phyloP scores from a whole-genome alignment of 2,888 invertebrate species.

The Dryomyza anilis region DNA sequence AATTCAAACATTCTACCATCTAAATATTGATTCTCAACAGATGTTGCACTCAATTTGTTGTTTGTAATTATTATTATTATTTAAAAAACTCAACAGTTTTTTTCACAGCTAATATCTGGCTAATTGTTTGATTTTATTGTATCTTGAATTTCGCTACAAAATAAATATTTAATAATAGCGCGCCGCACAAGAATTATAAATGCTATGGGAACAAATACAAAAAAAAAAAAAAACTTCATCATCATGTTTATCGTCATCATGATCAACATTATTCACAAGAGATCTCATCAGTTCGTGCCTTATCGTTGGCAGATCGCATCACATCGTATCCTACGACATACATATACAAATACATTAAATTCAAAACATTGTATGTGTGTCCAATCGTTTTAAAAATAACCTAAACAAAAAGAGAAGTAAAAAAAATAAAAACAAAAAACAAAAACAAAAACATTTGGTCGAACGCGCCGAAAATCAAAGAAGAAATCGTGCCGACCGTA shows the following conservation, averaged over 20 bases:
- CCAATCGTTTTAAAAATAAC: background rate
- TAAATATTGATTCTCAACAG: conserved; percentile 16
- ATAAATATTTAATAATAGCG: background rate
- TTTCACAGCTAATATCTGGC: conserved; percentile 1
- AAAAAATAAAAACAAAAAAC: background rate
- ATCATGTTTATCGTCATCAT: too few species aligned
- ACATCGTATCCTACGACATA: conserved; percentile 7
- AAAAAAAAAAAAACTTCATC: too few species aligned
- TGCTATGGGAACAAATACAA: too few species aligned
- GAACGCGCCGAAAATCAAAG: background rate
- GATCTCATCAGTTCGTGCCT: conserved; percentile 10
- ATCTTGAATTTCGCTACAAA: background rate
- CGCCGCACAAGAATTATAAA: too few species aligned
- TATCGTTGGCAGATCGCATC: background rate
- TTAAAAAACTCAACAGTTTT: too few species aligned
- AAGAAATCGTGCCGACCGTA: conserved; percentile 11
- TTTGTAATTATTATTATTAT: background rate
- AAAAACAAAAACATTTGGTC: background rate
- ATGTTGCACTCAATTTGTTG: conserved; percentile 7
- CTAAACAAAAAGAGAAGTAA: background rate
- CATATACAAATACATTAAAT: background rate
- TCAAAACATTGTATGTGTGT: too few species aligned
- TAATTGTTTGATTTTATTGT: conserved; percentile 1
- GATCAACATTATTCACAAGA: too few species aligned
- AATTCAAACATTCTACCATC: background rate